Base-by-base conservation (phyloP, 23 tunicate species). In the Ciona savignyi region DNA sequence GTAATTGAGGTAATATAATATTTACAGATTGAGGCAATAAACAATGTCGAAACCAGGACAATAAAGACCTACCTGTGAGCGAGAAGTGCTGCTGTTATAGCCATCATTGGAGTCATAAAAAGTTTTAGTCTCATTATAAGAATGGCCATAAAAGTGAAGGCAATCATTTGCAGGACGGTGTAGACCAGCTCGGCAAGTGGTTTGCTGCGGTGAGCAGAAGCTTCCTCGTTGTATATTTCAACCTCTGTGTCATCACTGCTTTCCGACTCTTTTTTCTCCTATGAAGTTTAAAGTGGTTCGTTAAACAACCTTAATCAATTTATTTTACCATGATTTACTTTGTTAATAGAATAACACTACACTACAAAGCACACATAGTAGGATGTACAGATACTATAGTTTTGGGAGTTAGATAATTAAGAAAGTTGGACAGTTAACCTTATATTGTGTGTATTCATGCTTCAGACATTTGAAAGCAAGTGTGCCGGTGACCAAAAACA, bases 41-140 rank as follows among this genome's bases (percentile, higher is more conserved):
- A n/a, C n/a, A n/a, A n/a, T n/a, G n/a, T n/a, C n/a, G n/a, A n/a
- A n/a, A n/a, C n/a, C n/a, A n/a, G n/a, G n/a, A n/a, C n/a, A n/a
- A n/a, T n/a, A n/a, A n/a, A n/a, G n/a, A n/a, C 68, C 25, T 35
- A 91, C 97, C 79, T 63, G 65, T 91, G 76, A 24, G 91, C 91
- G 33, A 91, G 56, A 23, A 91, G 64, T 0, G 97, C 74, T 11
- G 91, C 30, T 1, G 80, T 77, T 26, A 95, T 88, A 22, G 98
- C 89, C 88, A 95, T 84, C 81, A 84, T 80, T 21, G 99, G 99
- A 42, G 99, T 95, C 99, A 95, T 95, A 67, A 95, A 95, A 21
- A 95, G 76, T 70, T 95, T 95, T 56, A 95, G 62, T 35, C 99
- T 89, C 99, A 95, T 95, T 74, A 95, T 89, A 76, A 95, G 70